Evolutionary conservation across 2,797 vertebrate species (phyloP).

Genomic region (Chaunax sp.): DNA sequence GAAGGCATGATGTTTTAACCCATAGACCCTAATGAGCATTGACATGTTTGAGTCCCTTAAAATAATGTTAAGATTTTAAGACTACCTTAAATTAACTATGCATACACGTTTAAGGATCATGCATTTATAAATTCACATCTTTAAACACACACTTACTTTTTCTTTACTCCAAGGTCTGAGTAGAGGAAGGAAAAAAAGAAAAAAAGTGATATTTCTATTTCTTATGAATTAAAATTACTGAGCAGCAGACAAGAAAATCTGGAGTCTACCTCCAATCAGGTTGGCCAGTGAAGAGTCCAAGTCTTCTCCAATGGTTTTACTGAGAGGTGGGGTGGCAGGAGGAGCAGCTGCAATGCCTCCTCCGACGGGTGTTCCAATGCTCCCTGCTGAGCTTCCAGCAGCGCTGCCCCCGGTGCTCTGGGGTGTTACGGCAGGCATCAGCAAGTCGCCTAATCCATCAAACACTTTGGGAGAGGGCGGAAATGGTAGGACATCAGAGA

Average conservation of each 20-base stretch:
- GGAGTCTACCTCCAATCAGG: constrained; percentile 91
- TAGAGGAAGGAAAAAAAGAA: constrained; percentile 20
- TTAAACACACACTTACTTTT: constrained; percentile 89
- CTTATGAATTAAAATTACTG: background rate
- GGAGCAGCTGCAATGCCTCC: constrained; percentile 49
- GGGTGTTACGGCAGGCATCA: constrained; percentile 95
- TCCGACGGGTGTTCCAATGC: constrained; percentile 68
- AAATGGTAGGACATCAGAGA: constrained; percentile 44
- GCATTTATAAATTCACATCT: constrained; percentile 15
- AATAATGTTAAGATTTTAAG: too few relatives aligned
- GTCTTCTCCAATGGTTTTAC: constrained; percentile 92
- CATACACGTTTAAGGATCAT: background rate
- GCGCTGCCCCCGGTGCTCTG: constrained; percentile 88
- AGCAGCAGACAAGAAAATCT: background rate
- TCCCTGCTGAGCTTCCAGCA: constrained; percentile 72
- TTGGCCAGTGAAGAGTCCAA: constrained; percentile 96
- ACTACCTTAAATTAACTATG: background rate
- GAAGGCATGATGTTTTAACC: too few relatives aligned
- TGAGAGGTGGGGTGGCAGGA: constrained; percentile 75
- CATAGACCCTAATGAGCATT: too few relatives aligned
- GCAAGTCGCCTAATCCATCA: constrained; percentile 95
- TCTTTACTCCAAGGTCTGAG: constrained; percentile 95
- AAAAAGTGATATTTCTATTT: background rate
- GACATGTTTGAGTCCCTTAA: too few relatives aligned
- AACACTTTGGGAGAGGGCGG: constrained; percentile 85